Conservation (phyloP, 2,113 vertebrate species). For the Dolichallabes microphthalmus region DNA sequence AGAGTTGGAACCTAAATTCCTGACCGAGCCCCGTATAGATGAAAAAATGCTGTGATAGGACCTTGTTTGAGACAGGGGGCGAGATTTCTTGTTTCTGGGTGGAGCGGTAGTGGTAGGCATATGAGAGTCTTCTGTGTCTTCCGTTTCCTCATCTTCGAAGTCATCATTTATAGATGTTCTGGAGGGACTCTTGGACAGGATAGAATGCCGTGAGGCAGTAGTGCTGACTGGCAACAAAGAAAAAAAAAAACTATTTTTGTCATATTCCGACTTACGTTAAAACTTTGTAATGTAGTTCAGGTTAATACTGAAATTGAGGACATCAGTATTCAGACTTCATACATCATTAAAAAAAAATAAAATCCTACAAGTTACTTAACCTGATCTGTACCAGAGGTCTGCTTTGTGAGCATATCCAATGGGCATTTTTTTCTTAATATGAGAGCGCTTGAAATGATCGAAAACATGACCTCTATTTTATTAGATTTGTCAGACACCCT, state of each 20-base stretch:
- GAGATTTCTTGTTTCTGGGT: slow-evolving; percentile 58
- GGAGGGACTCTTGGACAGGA: slow-evolving; percentile 60
- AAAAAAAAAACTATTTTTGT: slow-evolving; percentile 39
- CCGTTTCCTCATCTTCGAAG: slow-evolving; percentile 56
- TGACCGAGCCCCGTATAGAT: slow-evolving; percentile 70
- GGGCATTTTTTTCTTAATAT: too few species aligned
- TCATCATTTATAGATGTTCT: slow-evolving; percentile 61
- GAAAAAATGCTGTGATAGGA: slow-evolving; percentile 74
- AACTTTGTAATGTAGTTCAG: not conserved
- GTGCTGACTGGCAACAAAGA: slow-evolving; percentile 68
- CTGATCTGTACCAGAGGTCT: too few species aligned
- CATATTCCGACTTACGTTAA: not conserved
- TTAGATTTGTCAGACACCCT: too few species aligned
- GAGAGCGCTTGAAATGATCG: too few species aligned
- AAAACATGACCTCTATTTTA: not conserved
- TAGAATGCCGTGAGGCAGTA: slow-evolving; percentile 59
- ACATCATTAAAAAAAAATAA: too few species aligned
- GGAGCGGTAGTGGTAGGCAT: slow-evolving; percentile 53
- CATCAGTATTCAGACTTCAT: not conserved
- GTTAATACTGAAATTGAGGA: not conserved
- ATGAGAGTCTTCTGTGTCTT: slow-evolving; percentile 49
- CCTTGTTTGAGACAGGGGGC: slow-evolving; percentile 71
- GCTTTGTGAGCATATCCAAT: too few species aligned
- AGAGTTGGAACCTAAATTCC: slow-evolving; percentile 50
- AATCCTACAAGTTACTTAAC: too few species aligned